Evolutionary conservation across 1,140 invertebrate genomes (phyloP).

Genomic region (Heliconius melpomene): DNA sequence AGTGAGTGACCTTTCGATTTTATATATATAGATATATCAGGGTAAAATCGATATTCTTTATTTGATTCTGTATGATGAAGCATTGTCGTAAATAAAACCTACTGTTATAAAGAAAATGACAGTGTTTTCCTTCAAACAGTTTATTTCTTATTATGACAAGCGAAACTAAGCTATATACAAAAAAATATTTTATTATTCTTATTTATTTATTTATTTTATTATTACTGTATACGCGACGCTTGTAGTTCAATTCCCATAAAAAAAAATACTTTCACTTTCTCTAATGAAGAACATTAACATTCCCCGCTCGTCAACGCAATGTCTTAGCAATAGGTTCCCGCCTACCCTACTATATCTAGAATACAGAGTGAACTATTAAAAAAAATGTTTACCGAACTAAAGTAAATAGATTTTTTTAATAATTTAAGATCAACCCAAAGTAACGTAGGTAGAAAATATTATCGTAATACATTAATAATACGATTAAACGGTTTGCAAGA

Average conservation of each 20-base stretch:
- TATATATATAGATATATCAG: too few species aligned
- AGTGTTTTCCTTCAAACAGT: too few species aligned
- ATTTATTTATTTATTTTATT: too few species aligned
- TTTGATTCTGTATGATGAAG: too few species aligned
- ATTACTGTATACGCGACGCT: not conserved
- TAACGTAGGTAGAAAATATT: not conserved
- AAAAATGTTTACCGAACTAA: too few species aligned
- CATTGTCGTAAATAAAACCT: too few species aligned
- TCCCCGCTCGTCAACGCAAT: not conserved
- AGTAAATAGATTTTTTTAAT: too few species aligned
- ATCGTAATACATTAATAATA: constrained; percentile 4
- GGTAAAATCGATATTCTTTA: too few species aligned
- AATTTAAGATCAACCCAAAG: not conserved
- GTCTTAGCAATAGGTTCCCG: not conserved
- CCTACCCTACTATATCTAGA: not conserved
- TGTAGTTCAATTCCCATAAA: not conserved
- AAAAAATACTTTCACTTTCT: not conserved
- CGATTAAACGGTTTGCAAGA: not conserved
- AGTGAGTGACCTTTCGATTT: too few species aligned
- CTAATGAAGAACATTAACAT: not conserved
- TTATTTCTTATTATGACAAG: not conserved
- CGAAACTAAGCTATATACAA: not conserved
- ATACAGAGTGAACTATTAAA: not conserved
- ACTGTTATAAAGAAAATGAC: too few species aligned
- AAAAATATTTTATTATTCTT: too few species aligned